A percentile compares a stretch with the other conserved stretches of the same genome.
phyloP scores from a whole-genome alignment of 2,797 vertebrate genomes.

The Crocidura indochinensis region DNA sequence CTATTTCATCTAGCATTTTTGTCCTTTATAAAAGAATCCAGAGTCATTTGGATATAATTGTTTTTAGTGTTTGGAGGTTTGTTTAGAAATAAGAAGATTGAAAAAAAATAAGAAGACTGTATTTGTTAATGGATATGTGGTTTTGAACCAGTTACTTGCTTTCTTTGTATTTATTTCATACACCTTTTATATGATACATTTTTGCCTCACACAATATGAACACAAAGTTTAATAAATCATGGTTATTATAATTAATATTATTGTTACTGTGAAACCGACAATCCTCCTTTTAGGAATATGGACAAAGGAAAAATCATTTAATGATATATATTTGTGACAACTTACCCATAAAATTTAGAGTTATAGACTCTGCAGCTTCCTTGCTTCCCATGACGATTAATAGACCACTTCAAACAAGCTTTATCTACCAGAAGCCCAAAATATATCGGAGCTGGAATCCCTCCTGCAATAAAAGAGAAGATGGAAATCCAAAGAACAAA shows the following conservation, averaged over 20 bases:
- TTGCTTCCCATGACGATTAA: slow-evolving; percentile 92
- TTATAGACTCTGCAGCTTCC: slow-evolving; percentile 96
- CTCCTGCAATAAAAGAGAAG: slow-evolving; percentile 90
- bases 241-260: background rate
- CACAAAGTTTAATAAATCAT: background rate
- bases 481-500: background rate
- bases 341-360: slow-evolving; percentile 94
- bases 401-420: slow-evolving; percentile 96
- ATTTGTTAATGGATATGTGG: background rate
- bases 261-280: background rate
- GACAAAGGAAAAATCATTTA: slow-evolving; percentile 30
- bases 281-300: slow-evolving; percentile 4
- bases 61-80: background rate
- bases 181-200: background rate
- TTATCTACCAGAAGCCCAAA: slow-evolving; percentile 96
- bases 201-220: background rate
- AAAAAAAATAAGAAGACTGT: slow-evolving; percentile 4
- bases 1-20: background rate
- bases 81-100: background rate
- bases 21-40: background rate
- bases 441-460: slow-evolving; percentile 96
- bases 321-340: background rate
- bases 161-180: background rate
- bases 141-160: slow-evolving; percentile 20
- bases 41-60: background rate